These are phyloP conservation scores for Sebastes goodei DNA, from an alignment of 2,797 vertebrate species.

Conservation along the genomic window DNA sequence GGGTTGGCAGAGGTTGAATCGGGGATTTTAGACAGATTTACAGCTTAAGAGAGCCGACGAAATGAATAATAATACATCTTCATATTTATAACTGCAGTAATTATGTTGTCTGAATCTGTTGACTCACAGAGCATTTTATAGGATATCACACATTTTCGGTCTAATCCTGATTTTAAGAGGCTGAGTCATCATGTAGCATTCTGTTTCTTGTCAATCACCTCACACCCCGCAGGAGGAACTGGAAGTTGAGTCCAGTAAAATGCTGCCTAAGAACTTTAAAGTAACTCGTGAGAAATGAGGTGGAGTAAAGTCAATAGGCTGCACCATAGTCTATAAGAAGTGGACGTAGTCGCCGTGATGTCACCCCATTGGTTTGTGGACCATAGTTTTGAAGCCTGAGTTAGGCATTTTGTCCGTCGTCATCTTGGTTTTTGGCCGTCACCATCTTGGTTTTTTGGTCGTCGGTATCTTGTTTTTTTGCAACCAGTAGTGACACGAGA, in stretches of 20 bases:
- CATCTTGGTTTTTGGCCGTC: too few relatives aligned
- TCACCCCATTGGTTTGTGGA: too few relatives aligned
- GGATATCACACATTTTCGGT: background rate
- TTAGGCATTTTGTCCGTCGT: accelerated
- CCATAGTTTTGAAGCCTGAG: too few relatives aligned
- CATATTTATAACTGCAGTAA: background rate
- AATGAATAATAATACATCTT: background rate
- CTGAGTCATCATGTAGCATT: too few relatives aligned
- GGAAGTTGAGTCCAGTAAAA: too few relatives aligned
- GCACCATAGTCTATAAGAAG: background rate
- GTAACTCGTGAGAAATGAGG: too few relatives aligned
- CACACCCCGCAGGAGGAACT: background rate
- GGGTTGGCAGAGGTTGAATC: background rate
- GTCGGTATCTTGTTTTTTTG: too few relatives aligned
- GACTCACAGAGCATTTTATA: background rate
- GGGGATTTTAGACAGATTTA: background rate
- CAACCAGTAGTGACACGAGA: too few relatives aligned
- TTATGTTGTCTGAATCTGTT: background rate
- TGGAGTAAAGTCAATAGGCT: too few relatives aligned
- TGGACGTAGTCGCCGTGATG: too few relatives aligned
- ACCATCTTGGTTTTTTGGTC: accelerated
- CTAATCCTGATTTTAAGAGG: background rate
- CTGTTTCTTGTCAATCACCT: background rate
- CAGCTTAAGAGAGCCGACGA: background rate
- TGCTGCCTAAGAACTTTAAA: too few relatives aligned